These are phyloP conservation scores for Agonopterix subpropinquella DNA, from an alignment of 2,888 invertebrate species.

Conservation along the genomic window DNA sequence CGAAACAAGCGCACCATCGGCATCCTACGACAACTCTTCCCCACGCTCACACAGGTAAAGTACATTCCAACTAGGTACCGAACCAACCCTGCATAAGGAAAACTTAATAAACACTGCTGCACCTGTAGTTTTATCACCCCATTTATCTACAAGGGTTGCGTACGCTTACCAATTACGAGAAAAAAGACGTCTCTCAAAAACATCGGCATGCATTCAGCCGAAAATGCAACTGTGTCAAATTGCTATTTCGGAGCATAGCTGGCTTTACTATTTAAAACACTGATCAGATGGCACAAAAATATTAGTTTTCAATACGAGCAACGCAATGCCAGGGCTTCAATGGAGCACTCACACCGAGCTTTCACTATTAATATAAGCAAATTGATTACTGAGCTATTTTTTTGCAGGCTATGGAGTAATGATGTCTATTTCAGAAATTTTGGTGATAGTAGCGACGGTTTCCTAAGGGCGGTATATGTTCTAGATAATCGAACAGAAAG, in stretches of 20 bases:
- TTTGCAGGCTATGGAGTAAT: slow-evolving; percentile 15
- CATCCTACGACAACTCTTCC: slow-evolving; percentile 83
- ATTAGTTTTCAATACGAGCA: too few relatives aligned
- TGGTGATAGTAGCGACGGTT: slow-evolving; percentile 16
- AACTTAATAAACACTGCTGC: too few relatives aligned
- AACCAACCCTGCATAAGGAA: too few relatives aligned
- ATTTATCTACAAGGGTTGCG: neutral
- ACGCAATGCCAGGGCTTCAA: too few relatives aligned
- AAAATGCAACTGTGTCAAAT: too few relatives aligned
- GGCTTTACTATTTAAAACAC: too few relatives aligned
- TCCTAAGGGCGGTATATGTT: slow-evolving; percentile 60
- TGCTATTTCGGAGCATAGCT: too few relatives aligned
- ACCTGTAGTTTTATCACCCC: too few relatives aligned
- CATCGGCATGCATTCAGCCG: too few relatives aligned
- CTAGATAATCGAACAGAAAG: slow-evolving; percentile 85
- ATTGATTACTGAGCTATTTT: slow-evolving; percentile 11
- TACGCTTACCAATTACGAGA: neutral
- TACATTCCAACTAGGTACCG: neutral
- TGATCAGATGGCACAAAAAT: too few relatives aligned
- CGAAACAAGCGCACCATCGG: slow-evolving; percentile 87
- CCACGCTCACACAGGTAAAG: slow-evolving; percentile 82
- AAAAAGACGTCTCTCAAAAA: too few relatives aligned
- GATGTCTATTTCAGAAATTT: slow-evolving; percentile 11
- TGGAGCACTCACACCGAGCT: neutral
- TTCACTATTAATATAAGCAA: neutral